Percentiles rank a stretch among this genome's conserved stretches.
These are phyloP conservation scores for Agrenia bidenticulata DNA, from an alignment of 2,888 invertebrate species.

Conservation along the genomic window DNA sequence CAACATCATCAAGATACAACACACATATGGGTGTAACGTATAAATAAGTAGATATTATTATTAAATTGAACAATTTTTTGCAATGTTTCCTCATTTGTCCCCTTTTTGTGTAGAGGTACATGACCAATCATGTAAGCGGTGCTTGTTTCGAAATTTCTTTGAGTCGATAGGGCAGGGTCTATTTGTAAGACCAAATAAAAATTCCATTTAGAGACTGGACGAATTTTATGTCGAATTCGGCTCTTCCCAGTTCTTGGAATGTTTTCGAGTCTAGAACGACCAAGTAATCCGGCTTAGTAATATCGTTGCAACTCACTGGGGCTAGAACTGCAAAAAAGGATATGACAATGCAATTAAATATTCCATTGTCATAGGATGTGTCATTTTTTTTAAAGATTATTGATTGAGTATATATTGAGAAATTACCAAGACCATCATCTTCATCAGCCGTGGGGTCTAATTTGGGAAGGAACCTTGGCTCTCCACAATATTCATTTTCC, in stretches of 20 bases:
- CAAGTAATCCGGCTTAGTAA: slow-evolving; percentile 53
- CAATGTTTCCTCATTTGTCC: too few species aligned
- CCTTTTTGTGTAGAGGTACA: too few species aligned
- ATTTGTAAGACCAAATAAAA: slow-evolving; percentile 40
- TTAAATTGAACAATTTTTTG: too few species aligned
- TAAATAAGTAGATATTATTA: too few species aligned
- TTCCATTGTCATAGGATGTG: too few species aligned
- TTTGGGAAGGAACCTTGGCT: slow-evolving; percentile 58
- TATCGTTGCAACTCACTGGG: slow-evolving; percentile 54
- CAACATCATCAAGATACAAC: too few species aligned
- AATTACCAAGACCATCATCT: slow-evolving; percentile 57
- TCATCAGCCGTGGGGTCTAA: slow-evolving; percentile 57
- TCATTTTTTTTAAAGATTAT: too few species aligned
- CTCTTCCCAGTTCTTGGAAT: slow-evolving; percentile 57
- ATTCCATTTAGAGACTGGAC: slow-evolving; percentile 54
- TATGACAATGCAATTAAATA: too few species aligned
- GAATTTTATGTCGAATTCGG: slow-evolving; percentile 54
- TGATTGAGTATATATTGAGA: too few species aligned
- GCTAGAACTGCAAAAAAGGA: slow-evolving; percentile 48
- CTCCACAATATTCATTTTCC: slow-evolving; percentile 56
- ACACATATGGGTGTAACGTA: too few species aligned
- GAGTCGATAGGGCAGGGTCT: background rate
- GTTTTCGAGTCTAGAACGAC: slow-evolving; percentile 56
- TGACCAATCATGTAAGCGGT: too few species aligned
- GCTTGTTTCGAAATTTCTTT: too few species aligned